A percentile compares a stretch with the other conserved stretches of the same genome.
phyloP scores from a whole-genome alignment of 2,113 vertebrate species.

The Sturnira hondurensis region DNA sequence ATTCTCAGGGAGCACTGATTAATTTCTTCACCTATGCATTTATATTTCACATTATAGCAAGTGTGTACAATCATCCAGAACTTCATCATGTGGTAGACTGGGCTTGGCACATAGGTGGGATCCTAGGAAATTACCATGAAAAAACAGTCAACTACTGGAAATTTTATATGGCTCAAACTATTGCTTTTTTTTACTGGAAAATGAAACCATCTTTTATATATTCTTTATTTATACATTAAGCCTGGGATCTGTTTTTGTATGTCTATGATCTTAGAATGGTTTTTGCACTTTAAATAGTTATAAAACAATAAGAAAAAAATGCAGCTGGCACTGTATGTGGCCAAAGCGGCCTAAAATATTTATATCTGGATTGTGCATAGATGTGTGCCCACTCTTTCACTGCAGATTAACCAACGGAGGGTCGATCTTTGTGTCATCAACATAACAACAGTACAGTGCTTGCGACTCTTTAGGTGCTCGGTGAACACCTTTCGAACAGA shows the following conservation, averaged over 20 bases:
- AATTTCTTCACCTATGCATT: not conserved
- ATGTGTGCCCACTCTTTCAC: not conserved
- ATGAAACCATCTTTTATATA: not conserved
- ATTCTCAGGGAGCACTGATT: not conserved
- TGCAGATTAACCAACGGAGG: not conserved
- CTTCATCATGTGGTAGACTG: not conserved
- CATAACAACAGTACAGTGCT: rapidly evolving
- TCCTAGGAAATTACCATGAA: not conserved
- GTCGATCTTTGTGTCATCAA: not conserved
- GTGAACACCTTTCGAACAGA: not conserved
- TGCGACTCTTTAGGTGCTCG: not conserved
- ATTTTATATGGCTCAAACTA: not conserved
- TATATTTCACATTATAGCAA: not conserved
- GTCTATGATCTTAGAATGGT: not conserved
- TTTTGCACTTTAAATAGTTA: not conserved
- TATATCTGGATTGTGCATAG: not conserved
- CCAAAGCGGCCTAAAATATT: not conserved
- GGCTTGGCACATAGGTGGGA: not conserved
- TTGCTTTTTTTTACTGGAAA: not conserved
- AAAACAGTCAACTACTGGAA: not conserved
- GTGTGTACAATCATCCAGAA: not conserved
- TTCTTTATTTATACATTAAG: not conserved
- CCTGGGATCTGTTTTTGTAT: not conserved
- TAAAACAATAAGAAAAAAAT: not conserved
- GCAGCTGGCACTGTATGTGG: not conserved